Evolutionary conservation across 2,113 vertebrate genomes (phyloP).

Genomic region (Tenrec ecaudatus): DNA sequence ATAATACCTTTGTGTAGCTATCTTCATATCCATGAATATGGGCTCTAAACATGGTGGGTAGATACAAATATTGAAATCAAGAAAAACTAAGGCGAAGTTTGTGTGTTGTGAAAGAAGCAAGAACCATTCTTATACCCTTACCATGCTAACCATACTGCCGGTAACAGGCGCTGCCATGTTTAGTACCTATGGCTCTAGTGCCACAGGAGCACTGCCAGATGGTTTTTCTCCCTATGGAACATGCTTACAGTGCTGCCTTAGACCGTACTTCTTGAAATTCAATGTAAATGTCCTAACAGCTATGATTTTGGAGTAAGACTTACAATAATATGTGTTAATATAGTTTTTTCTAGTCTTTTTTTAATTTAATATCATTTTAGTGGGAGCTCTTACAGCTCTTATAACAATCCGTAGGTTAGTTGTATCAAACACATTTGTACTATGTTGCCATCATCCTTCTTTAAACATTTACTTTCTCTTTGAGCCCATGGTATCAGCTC

Average conservation of each 20-base stretch:
- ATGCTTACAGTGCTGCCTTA: neutral
- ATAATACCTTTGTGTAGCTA: neutral
- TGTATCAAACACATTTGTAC: no score
- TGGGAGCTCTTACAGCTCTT: no score
- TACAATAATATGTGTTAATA: no score
- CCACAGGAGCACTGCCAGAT: neutral
- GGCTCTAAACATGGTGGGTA: no score
- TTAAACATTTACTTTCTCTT: no score
- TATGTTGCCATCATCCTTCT: no score
- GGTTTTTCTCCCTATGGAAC: neutral
- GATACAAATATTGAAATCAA: neutral
- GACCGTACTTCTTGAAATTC: constrained; percentile 23
- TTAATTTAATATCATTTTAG: no score
- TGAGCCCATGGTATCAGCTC: no score
- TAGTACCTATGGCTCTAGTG: neutral
- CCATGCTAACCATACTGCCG: neutral
- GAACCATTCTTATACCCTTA: neutral
- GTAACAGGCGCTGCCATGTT: neutral
- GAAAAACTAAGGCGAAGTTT: neutral
- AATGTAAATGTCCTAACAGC: neutral
- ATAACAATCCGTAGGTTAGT: no score
- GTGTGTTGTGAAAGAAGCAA: neutral
- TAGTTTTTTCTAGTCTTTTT: no score
- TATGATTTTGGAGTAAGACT: constrained; percentile 28
- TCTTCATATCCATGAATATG: neutral